Base-by-base conservation (phyloP, 92 coral and sea anemone species). In the Bergia sp. region DNA sequence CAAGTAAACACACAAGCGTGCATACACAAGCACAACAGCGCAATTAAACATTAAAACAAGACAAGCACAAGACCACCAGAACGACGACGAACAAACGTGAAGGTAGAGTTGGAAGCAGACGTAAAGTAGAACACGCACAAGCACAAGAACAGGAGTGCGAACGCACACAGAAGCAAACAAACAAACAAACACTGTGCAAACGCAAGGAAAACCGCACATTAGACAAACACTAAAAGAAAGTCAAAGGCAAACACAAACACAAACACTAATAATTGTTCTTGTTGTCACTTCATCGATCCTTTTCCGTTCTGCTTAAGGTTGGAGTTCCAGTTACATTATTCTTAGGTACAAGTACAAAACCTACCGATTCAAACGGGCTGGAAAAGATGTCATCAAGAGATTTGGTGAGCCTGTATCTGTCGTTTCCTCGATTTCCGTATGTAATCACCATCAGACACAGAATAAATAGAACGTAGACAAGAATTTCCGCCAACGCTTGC, bases 381-480 rank as follows among this genome's bases (percentile, higher is more conserved):
- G 92, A 87, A 57, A 95, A 90, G 39, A 93, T 73, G 36, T 92
- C 90, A 12, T 95, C 94, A 64, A 95, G 88, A 79, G 93, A 82
- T 23, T 88, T 92, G 7, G 98, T 93, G 8, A 96, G 89, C 49
- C 93, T 79, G 88, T 92, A 95, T 37, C 96, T 93, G 71, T 96
- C 95, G 64, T 91, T 86, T 37, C 95, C 94, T 37, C 96, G 95
- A 85, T 93, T 94, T 16, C 92, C 94, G 77, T 96, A 93, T 67
- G 93, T 98, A 47, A 96, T 86, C 66, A 92, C 87, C 92, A 96
- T 86, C 21, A 96, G 91, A 77, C 96, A 95, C 67, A 88, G 23
- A 10, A 92, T 93, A 79, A 96, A 96, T 73, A 95, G 49, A 40
- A 93, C 39, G 89, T 89, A 96, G 23, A 92, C 74, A 49, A 81